Percentiles rank a stretch among this genome's conserved stretches.
phyloP scores from a whole-genome alignment of 1,140 invertebrate genomes.

The Euborellia annulipes region DNA sequence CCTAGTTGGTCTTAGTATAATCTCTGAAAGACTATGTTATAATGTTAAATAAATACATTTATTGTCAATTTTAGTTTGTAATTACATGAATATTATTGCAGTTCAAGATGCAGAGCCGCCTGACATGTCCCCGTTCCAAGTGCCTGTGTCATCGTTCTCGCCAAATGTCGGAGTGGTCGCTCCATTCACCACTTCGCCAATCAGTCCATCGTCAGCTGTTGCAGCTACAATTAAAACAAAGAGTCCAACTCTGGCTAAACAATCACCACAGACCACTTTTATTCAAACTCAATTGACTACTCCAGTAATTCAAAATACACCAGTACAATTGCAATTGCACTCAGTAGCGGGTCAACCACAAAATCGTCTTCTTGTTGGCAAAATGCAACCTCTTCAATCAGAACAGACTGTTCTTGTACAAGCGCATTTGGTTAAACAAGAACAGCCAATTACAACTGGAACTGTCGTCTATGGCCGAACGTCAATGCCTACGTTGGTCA shows the following conservation, averaged over 20 bases:
- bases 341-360: not conserved
- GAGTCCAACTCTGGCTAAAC: not conserved
- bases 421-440: conserved; percentile 5
- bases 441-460: conserved; percentile 4
- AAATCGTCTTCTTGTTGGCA: not conserved
- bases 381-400: not conserved
- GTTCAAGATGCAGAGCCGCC: too few species aligned
- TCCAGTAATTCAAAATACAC: not conserved
- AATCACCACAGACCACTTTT: not conserved
- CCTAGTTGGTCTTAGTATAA: too few species aligned
- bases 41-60: too few species aligned
- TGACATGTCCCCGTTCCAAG: not conserved
- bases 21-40: too few species aligned
- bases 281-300: not conserved
- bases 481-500: conserved; percentile 48
- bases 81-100: too few species aligned
- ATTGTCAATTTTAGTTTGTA: too few species aligned
- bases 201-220: too few species aligned
- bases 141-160: not conserved
- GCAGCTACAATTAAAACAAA: too few species aligned
- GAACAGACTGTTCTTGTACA: not conserved
- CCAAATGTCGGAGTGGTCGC: too few species aligned
- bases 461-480: conserved; percentile 27
- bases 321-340: not conserved
- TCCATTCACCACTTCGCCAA: too few species aligned